A percentile compares a stretch with the other conserved stretches of the same genome.
Conservation (phyloP, 2,888 invertebrate species). For the Electrophaes corylata region DNA sequence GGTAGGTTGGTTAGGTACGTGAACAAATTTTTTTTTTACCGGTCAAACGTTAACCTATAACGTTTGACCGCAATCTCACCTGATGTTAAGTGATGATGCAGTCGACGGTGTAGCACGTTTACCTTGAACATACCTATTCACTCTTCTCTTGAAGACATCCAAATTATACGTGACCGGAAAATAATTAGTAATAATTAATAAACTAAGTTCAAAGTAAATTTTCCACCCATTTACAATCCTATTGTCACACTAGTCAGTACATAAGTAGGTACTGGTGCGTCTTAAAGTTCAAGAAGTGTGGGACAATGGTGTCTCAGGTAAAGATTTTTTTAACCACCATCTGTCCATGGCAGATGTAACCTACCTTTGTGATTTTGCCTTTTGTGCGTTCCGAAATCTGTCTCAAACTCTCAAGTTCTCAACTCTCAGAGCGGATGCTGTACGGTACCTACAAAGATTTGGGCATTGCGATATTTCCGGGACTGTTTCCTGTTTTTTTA, state of each 20-base stretch:
- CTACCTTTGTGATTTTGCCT: conserved; percentile 53
- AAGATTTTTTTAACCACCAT: conserved; percentile 70
- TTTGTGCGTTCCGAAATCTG: conserved; percentile 26
- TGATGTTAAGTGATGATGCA: too few relatives aligned
- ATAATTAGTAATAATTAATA: too few relatives aligned
- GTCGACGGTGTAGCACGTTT: too few relatives aligned
- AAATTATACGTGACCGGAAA: too few relatives aligned
- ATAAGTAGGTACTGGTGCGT: too few relatives aligned
- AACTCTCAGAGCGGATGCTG: conserved; percentile 25
- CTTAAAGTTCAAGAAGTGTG: conserved; percentile 61
- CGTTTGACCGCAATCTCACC: too few relatives aligned
- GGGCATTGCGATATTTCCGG: conserved; percentile 50
- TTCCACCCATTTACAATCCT: conserved; percentile 13
- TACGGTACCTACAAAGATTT: conserved; percentile 6
- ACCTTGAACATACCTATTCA: too few relatives aligned
- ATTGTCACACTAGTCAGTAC: conserved; percentile 45
- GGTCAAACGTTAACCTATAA: too few relatives aligned
- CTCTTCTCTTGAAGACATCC: too few relatives aligned
- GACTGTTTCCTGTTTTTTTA: conserved; percentile 48
- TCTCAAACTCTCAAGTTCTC: too few relatives aligned
- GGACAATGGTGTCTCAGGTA: conserved; percentile 66
- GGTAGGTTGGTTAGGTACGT: too few relatives aligned
- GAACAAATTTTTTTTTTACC: too few relatives aligned
- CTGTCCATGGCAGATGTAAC: conserved; percentile 73
- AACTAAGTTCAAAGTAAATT: conserved; percentile 9